These are phyloP conservation scores for Drosophila bifasciata DNA, from an alignment of 1,140 invertebrate species.

Conservation along the genomic window DNA sequence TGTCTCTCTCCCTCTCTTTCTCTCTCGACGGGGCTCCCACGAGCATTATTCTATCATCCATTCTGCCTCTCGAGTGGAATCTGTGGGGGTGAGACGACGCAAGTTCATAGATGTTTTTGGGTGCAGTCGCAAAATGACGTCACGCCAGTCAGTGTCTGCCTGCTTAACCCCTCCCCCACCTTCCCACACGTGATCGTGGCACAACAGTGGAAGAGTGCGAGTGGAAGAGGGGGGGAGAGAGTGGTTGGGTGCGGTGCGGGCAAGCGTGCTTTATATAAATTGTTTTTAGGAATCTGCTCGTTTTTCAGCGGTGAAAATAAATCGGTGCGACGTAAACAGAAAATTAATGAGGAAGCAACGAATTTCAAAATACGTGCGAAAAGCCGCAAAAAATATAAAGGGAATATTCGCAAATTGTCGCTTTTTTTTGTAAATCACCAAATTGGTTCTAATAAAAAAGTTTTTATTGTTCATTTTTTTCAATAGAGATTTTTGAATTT, in stretches of 20 bases:
- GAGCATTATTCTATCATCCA: slow-evolving; percentile 16
- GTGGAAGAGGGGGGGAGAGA: background rate
- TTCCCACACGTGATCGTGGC: slow-evolving; percentile 32
- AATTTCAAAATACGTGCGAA: slow-evolving; percentile 73
- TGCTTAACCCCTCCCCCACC: background rate
- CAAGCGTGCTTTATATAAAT: slow-evolving; percentile 44
- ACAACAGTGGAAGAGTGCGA: too few species aligned
- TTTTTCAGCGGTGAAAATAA: slow-evolving; percentile 39
- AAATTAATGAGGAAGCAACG: slow-evolving; percentile 73
- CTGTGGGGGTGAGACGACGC: background rate
- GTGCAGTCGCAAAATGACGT: slow-evolving; percentile 41
- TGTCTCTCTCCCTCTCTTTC: too few species aligned
- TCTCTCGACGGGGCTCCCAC: slow-evolving; percentile 15
- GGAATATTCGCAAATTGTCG: slow-evolving; percentile 23
- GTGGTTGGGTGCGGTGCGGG: background rate
- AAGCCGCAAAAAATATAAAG: slow-evolving; percentile 25
- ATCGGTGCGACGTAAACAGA: slow-evolving; percentile 36
- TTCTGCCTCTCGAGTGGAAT: slow-evolving; percentile 38
- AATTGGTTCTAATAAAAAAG: background rate
- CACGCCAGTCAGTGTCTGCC: background rate
- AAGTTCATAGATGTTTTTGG: slow-evolving; percentile 27
- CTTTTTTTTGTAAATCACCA: background rate
- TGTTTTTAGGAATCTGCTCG: slow-evolving; percentile 35
- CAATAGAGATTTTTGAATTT: slow-evolving; percentile 8
- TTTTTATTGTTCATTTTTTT: slow-evolving; percentile 7